These are phyloP conservation scores for Clupea harengus DNA, from an alignment of 2,113 vertebrate species.

Conservation along the genomic window DNA sequence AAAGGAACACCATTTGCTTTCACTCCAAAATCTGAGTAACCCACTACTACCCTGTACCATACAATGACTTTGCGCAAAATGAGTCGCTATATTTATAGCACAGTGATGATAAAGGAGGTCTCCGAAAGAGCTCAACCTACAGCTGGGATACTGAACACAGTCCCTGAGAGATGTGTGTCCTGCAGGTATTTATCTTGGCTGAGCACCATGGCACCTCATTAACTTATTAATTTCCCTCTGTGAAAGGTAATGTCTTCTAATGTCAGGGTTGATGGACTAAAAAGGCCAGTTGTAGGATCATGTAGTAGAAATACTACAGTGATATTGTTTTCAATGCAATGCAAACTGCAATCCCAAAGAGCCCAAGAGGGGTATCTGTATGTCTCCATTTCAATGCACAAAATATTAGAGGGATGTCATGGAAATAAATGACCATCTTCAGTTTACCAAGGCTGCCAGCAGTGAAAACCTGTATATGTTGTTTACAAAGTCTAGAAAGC, in stretches of 20 bases:
- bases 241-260: background rate
- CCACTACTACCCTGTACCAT: background rate
- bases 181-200: background rate
- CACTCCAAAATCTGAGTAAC: background rate
- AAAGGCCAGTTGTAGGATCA: background rate
- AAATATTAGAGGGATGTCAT: too few relatives aligned
- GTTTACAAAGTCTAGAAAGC: too few relatives aligned
- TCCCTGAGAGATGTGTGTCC: background rate
- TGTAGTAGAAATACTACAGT: too few relatives aligned
- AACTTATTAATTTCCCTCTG: constrained; percentile 4
- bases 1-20: background rate
- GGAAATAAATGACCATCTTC: too few relatives aligned
- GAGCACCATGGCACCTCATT: background rate
- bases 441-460: too few relatives aligned
- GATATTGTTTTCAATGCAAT: too few relatives aligned
- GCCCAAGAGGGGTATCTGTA: too few relatives aligned
- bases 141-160: constrained; percentile 5
- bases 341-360: too few relatives aligned
- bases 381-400: too few relatives aligned
- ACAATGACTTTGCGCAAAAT: constrained; percentile 1
- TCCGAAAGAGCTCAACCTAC: background rate
- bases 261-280: background rate
- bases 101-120: background rate
- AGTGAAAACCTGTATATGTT: too few relatives aligned
- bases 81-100: background rate